Base-by-base conservation (phyloP, 2,113 vertebrate genomes). In the Aspiorhynchus laticeps region DNA sequence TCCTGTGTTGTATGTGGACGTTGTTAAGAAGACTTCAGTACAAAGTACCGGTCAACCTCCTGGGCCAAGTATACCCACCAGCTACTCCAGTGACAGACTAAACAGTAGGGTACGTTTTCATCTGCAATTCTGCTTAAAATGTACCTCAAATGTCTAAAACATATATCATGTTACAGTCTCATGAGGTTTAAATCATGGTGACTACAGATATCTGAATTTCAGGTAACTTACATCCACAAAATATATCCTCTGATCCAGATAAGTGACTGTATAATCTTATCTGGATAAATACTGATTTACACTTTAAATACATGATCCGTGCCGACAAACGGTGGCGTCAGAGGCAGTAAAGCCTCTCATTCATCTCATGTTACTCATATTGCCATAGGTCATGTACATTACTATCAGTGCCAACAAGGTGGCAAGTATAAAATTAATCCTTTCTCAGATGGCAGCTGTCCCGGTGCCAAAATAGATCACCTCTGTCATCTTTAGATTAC, bases 1-100 rank as follows among this genome's bases (percentile, higher is more conserved):
- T 92, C 97, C 97, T 5, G 95, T 97, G 85, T 96, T 96, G 89
- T 97, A 97, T 11, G 96, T 97, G 84, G 96, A 97, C 88, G 93
- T 97, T 43, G 43, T 95, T 83, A 96, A 95, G 93, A 97, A 95
- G 93, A 93, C 94, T 21, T 31, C 91, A 41, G 88, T 92, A 67
- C 95, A 94, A 92, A 93, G 92, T 86, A 90, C 91, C 77, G 94
- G 93, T 69, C 95, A 95, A 33, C 95, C 94, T 83, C 93, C 96
- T 0, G 95, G 95, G 67, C 94, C 93, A 87, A 93, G 94, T 0
- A 87, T 95, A 85, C 94, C 94, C 85, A 94, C 95, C 86, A 96
- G 93, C 91, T 95, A 92, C 87, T 95, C 95, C 85, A 96, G 94
- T 75, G 96, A 97, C 67, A 94, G 94, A 90, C 93, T 95, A 86